Evolutionary conservation across 2,797 vertebrate species (phyloP).

Genomic region (Limosa lapponica): DNA sequence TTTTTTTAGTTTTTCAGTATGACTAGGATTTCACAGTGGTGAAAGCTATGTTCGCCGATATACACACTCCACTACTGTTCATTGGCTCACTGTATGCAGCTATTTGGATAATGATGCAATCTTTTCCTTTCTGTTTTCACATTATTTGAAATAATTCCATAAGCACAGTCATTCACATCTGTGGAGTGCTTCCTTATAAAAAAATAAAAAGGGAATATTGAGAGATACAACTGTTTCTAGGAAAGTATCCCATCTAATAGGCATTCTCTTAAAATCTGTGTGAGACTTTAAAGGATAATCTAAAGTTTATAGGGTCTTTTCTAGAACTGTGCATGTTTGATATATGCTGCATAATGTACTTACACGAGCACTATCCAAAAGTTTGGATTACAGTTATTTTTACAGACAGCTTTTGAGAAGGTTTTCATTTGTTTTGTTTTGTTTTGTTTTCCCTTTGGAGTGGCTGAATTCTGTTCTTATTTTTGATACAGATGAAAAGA

Average conservation of each 20-base stretch:
- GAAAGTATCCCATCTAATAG: not conserved
- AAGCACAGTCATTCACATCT: not conserved
- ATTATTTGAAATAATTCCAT: not conserved
- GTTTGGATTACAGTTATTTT: not conserved
- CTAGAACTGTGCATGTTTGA: not conserved
- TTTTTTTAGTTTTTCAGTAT: not conserved
- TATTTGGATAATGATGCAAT: not conserved
- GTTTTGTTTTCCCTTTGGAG: not conserved
- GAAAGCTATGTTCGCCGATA: not conserved
- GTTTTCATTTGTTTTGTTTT: not conserved
- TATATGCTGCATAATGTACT: not conserved
- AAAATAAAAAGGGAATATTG: not conserved
- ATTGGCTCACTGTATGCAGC: not conserved
- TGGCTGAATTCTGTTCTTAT: not conserved
- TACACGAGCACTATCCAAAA: not conserved
- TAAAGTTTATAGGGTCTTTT: not conserved
- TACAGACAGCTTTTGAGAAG: not conserved
- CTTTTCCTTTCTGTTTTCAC: not conserved
- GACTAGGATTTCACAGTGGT: not conserved
- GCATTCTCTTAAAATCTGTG: not conserved
- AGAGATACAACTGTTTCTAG: not conserved
- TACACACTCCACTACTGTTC: rapidly evolving
- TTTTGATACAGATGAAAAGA: not conserved
- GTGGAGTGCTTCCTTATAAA: not conserved
- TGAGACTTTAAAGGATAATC: not conserved